Evolutionary conservation across 2,888 invertebrate genomes (phyloP).

Genomic region (Synergus laeviventris): DNA sequence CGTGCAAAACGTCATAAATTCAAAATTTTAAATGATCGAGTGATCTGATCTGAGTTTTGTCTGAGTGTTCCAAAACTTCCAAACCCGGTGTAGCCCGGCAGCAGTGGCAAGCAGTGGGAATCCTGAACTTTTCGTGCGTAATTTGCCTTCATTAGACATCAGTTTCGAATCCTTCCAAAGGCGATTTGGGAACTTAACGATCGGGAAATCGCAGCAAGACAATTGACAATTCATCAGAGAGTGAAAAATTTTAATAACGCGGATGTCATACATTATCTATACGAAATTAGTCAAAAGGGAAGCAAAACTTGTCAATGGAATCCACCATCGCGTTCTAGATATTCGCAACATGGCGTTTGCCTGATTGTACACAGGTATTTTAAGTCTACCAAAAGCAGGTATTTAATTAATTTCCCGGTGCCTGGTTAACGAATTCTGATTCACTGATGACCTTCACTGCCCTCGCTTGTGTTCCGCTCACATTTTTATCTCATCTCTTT

Average conservation of each 20-base stretch:
- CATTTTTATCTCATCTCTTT: conserved; percentile 14
- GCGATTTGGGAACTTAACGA: not conserved
- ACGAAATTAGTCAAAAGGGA: not conserved
- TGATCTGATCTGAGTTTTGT: too few species aligned
- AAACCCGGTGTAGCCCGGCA: not conserved
- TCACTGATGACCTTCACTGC: conserved; percentile 5
- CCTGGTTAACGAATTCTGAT: not conserved
- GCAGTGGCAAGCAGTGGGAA: not conserved
- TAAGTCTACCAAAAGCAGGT: conserved; percentile 39
- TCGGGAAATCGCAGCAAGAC: conserved; percentile 24
- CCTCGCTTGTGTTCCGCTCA: conserved; percentile 14
- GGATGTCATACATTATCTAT: conserved; percentile 24
- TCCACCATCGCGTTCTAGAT: conserved; percentile 41
- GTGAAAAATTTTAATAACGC: conserved; percentile 29
- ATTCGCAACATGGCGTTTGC: conserved; percentile 44
- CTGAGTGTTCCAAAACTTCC: conserved; percentile 1
- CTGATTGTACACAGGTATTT: conserved; percentile 39
- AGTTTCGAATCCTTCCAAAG: not conserved
- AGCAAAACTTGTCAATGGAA: conserved; percentile 23
- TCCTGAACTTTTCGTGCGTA: not conserved
- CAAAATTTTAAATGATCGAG: conserved; percentile 37
- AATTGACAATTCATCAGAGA: conserved; percentile 25
- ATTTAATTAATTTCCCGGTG: conserved; percentile 21
- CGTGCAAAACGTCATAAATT: conserved; percentile 34
- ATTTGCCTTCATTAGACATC: conserved; percentile 4